Conservation (phyloP, 2,113 vertebrate species). For the Edolisoma coerulescens region DNA sequence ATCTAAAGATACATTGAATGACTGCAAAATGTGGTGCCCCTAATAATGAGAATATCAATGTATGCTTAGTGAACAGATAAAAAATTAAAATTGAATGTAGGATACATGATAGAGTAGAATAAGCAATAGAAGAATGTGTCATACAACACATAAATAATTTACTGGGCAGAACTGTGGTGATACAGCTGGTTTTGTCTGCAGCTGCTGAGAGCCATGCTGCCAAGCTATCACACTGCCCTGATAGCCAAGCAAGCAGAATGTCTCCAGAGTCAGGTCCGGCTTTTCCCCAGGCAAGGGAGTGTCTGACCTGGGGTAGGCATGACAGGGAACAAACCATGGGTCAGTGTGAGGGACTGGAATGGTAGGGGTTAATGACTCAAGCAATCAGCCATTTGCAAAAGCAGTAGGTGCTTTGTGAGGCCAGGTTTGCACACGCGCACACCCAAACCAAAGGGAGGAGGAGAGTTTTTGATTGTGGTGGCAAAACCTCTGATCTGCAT, state of each 20-base stretch:
- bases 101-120: background rate
- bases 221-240: background rate
- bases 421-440: background rate
- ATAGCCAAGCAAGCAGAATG: background rate
- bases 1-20: background rate
- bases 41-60: background rate
- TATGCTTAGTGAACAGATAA: background rate
- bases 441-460: background rate
- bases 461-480: background rate
- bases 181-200: background rate
- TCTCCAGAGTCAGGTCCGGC: background rate
- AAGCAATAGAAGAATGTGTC: background rate
- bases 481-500: background rate
- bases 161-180: background rate
- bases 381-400: background rate
- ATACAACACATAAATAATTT: background rate
- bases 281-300: background rate
- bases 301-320: fast-evolving
- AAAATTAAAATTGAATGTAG: background rate
- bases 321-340: background rate
- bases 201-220: background rate
- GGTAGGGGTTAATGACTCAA: background rate
- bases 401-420: background rate
- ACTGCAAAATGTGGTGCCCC: background rate
- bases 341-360: background rate